Conservation (phyloP, 2,797 vertebrate genomes). For the Botia kubotai region DNA sequence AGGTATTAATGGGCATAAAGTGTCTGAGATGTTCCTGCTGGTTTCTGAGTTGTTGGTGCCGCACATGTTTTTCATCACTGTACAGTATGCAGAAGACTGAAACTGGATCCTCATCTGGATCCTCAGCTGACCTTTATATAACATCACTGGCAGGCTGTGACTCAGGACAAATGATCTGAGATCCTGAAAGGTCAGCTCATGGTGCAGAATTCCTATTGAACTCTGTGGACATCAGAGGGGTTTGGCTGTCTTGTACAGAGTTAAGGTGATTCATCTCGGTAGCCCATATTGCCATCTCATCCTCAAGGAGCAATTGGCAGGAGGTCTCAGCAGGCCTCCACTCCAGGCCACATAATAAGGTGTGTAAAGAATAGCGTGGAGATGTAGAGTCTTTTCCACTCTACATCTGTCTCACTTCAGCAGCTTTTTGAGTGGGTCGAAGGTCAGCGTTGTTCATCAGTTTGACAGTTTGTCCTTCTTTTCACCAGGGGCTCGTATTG, state of each 20-base stretch:
- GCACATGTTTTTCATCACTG: not conserved
- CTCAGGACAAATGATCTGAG: conserved; percentile 12
- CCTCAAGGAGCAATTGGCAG: conserved; percentile 35
- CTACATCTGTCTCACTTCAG: conserved; percentile 41
- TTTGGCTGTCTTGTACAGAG: conserved; percentile 48
- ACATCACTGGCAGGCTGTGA: conserved; percentile 19
- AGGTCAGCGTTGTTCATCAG: conserved; percentile 42
- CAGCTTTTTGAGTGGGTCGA: conserved; percentile 26
- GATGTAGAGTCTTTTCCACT: conserved; percentile 29
- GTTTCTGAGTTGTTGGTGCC: conserved; percentile 13
- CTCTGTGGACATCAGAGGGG: conserved; percentile 33
- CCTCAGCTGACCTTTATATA: not conserved
- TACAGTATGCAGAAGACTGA: not conserved
- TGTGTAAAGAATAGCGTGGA: conserved; percentile 18
- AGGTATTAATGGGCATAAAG: conserved; percentile 35
- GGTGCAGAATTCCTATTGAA: conserved; percentile 23
- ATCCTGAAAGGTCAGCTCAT: conserved; percentile 29
- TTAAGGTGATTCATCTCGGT: conserved; percentile 48
- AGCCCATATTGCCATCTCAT: not conserved
- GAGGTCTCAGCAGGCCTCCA: conserved; percentile 20
- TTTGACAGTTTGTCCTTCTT: conserved; percentile 24
- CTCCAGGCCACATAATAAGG: not conserved
- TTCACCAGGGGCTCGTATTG: conserved; percentile 24
- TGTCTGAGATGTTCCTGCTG: conserved; percentile 17
- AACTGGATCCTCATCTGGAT: not conserved